Evolutionary conservation across 2,113 vertebrate species (phyloP).

Genomic region (Atlantisia rogersi): DNA sequence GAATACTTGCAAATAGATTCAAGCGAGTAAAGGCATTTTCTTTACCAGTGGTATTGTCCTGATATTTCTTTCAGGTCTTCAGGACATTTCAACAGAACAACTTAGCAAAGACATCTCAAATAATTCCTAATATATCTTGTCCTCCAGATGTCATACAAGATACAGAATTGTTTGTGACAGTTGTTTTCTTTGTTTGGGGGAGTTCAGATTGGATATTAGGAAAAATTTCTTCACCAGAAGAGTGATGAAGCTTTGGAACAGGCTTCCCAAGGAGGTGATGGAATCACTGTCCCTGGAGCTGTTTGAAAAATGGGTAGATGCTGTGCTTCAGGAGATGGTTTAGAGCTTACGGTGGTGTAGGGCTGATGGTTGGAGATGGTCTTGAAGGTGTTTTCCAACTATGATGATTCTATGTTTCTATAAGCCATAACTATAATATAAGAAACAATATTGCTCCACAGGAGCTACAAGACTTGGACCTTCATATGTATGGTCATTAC

Average conservation of each 20-base stretch:
- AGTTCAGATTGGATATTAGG: too few species aligned
- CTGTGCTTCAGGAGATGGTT: too few species aligned
- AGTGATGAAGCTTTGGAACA: too few species aligned
- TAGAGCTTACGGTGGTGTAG: too few species aligned
- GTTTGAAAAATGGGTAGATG: too few species aligned
- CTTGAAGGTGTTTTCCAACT: too few species aligned
- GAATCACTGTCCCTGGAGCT: too few species aligned
- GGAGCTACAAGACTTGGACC: not conserved
- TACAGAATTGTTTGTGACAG: not conserved
- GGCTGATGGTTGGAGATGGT: too few species aligned
- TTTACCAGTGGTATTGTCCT: not conserved
- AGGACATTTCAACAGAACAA: not conserved
- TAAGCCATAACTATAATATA: not conserved
- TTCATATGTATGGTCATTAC: not conserved
- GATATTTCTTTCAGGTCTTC: not conserved
- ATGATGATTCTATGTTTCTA: too few species aligned
- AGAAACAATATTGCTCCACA: not conserved
- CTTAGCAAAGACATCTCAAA: not conserved
- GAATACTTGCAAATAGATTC: not conserved
- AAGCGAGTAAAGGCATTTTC: not conserved
- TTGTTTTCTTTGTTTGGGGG: too few species aligned
- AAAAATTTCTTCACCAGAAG: too few species aligned
- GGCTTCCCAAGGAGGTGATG: too few species aligned
- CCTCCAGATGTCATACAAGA: not conserved
- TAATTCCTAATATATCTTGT: not conserved